Percentiles rank a stretch among this genome's conserved stretches.
Conservation (phyloP, 1,140 invertebrate species). For the Battus philenor region DNA sequence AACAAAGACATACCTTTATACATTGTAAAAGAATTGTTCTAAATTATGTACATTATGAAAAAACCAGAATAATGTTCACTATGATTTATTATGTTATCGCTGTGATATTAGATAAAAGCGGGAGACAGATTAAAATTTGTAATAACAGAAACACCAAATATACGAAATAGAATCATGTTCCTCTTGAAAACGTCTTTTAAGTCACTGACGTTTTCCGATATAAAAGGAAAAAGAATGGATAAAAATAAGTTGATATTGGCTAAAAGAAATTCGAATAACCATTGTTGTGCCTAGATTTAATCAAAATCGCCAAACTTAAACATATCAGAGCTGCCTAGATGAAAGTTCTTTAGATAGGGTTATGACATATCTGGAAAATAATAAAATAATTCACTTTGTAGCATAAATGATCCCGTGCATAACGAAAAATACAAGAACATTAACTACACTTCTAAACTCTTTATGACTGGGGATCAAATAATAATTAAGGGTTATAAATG, state of each 20-base stretch:
- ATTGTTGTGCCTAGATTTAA: slow-evolving; percentile 60
- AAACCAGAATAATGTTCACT: background rate
- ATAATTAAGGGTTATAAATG: slow-evolving; percentile 21
- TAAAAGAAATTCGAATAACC: no score
- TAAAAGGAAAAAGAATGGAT: no score
- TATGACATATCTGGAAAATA: background rate
- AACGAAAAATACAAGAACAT: background rate
- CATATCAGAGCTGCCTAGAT: slow-evolving; percentile 49
- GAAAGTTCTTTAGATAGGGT: slow-evolving; percentile 27
- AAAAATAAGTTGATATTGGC: no score
- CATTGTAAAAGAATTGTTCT: no score
- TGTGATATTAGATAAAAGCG: no score
- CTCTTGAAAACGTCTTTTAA: no score
- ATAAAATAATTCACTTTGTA: background rate
- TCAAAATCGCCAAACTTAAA: slow-evolving; percentile 54
- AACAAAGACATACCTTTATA: no score
- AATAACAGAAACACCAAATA: no score
- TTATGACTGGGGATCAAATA: slow-evolving; percentile 30
- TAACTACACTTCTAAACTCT: slow-evolving; percentile 10
- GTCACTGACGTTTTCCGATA: no score
- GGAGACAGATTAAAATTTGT: no score
- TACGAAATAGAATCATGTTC: no score
- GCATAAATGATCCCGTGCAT: slow-evolving; percentile 10
- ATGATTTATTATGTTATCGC: background rate
- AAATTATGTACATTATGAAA: background rate